These are phyloP conservation scores for Pseudochaenichthys georgianus DNA, from an alignment of 2,797 vertebrate species.

Conservation along the genomic window DNA sequence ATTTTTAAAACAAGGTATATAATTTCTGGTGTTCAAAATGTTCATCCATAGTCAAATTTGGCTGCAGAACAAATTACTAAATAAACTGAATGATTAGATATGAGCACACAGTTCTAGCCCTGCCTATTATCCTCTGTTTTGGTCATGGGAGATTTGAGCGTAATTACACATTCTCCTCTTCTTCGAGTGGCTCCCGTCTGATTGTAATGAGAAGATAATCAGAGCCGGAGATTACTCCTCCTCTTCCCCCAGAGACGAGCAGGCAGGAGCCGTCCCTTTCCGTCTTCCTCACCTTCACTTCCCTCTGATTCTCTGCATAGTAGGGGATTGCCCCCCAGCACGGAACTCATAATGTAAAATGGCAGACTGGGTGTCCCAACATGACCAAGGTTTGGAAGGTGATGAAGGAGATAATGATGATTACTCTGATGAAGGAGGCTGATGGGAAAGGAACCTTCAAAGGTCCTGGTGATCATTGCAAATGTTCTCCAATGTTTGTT, in stretches of 20 bases:
- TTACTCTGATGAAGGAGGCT: conserved; percentile 64
- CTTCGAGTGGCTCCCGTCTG: conserved; percentile 74
- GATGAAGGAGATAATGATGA: conserved; percentile 65
- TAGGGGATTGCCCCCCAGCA: conserved; percentile 53
- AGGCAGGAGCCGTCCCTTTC: conserved; percentile 63
- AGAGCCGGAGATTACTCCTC: conserved; percentile 79
- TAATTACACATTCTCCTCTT: conserved; percentile 79
- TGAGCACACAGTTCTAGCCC: conserved; percentile 52
- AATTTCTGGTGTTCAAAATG: conserved; percentile 37
- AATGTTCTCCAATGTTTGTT: conserved; percentile 20
- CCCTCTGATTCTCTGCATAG: conserved; percentile 27
- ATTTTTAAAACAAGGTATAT: conserved; percentile 3
- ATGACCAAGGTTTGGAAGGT: conserved; percentile 62
- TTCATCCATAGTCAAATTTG: conserved; percentile 14
- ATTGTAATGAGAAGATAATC: conserved; percentile 86
- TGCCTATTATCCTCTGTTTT: conserved; percentile 72
- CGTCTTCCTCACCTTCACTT: conserved; percentile 60
- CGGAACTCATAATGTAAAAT: conserved; percentile 76
- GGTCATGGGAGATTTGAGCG: conserved; percentile 75
- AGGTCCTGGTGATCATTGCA: conserved; percentile 18
- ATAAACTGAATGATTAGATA: conserved; percentile 60
- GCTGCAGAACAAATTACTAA: conserved; percentile 52
- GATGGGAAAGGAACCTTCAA: conserved; percentile 40
- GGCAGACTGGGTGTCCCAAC: conserved; percentile 56
- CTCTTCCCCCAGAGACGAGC: conserved; percentile 41